Evolutionary conservation across 2,888 invertebrate genomes (phyloP), one percentile per base, ranked within the genome.

Genomic region (Calliphora vomitoria): DNA sequence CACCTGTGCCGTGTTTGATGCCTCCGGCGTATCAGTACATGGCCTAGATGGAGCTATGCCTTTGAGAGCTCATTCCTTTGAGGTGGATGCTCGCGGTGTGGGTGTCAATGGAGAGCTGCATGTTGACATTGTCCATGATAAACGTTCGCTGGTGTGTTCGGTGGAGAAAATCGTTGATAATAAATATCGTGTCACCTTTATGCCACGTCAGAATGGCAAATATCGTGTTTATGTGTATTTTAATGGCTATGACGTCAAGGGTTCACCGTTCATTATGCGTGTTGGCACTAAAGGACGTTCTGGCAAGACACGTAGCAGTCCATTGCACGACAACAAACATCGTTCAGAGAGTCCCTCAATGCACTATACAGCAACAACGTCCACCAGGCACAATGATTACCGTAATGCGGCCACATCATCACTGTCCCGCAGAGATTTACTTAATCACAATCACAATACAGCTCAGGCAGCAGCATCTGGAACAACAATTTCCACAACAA

Each of bases 1-100:
- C 93, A 97, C 97, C 0, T 98, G 99, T 92, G 97, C 98, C 91
- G 98, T 99, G 0, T 99, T 98, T 92, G 98, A 99, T 94, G 98
- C 99, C 0, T 96, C 97, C 60, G 97, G 98, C 31, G 97, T 99
- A 11, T 96, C 97, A 85, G 96, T 97, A 0, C 95, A 96, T 83
- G 97, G 97, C 0, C 93, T 97, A 8, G 97, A 97, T 90, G 97
- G 97, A 3, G 98, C 98, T 8, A 95, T 97, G 91, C 97, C 98
- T 0, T 95, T 97, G 25, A 96, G 97, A 86, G 97, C 98, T 0
- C 98, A 98, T 92, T 97, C 97, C n/a, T 97, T 98, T 90, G 96
- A 96, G 90, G 95, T 96, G 68, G 97, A 97, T 90, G 95, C 96
- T 0, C 95, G 97, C 8, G 96, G 95, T 60, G 97, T 97, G 11